Evolutionary conservation across 2,888 invertebrate genomes (phyloP), one percentile per base, ranked within the genome.

Genomic region (Acheta domesticus): DNA sequence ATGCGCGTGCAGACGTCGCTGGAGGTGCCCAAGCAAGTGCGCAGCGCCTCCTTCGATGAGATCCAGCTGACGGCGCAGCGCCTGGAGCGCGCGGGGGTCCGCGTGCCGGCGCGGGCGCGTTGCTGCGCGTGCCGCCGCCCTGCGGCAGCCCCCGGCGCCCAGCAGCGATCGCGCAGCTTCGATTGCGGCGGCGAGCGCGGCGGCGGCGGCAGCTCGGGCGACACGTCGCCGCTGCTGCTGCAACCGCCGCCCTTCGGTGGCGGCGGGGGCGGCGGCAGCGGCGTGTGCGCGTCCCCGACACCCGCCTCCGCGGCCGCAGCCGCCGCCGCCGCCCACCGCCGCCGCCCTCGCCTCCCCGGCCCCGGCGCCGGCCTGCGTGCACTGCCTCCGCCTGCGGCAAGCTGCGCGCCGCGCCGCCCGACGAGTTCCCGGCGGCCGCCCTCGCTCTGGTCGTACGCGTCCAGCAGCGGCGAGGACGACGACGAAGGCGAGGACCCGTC

Each of bases 1-100:
- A 95, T 95, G 95, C 95, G 95, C 90, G 94, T 93, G 83, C 95
- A 95, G 87, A 95, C 94, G 88, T 95, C 95, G 87, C 91, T 96
- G 84, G 96, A 96, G 87, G 95, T 96, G 84, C 96, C 96, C 83
- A 94, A 94, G 86, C 95, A 95, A 90, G 93, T 96, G 84, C 93
- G 96, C 84, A 95, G 95, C 82, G 95, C 95, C 82, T 95, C 95
- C 82, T 96, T 96, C 89, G 96, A 96, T 89, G 95, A 96, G 89
- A 95, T 95, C 86, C 94, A 95, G 86, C 86, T 94, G 86, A 94
- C 93, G 85, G 91, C 93, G 79, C 92, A 93, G 84, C 91, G 93
- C 80, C 80, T 80, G 74, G 82, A 81, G 77, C 89, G 90, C 81
- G 88, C 88, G 81, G 74, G 74, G 87, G 82, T 84, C 80, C 82